Percentiles rank a stretch among this genome's conserved stretches.
phyloP scores from a whole-genome alignment of 2,797 vertebrate genomes.

The Morus bassanus region DNA sequence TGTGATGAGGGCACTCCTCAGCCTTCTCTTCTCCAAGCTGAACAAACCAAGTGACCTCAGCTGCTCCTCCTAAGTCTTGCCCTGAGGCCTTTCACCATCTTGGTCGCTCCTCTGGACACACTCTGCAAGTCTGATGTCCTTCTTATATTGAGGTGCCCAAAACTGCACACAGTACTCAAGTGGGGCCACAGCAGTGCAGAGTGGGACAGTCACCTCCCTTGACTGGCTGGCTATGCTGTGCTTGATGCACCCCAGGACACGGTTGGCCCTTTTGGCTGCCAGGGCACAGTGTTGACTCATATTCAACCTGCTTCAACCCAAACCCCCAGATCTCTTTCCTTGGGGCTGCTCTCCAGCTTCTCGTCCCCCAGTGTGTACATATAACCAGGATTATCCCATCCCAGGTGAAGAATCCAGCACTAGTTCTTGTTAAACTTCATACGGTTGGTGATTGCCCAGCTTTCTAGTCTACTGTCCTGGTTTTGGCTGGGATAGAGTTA shows the following conservation, averaged over 20 bases:
- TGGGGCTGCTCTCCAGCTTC: neutral
- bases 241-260: neutral
- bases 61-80: fast-evolving
- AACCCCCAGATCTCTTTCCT: neutral
- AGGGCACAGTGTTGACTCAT: neutral
- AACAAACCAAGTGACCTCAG: neutral
- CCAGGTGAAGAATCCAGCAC: neutral
- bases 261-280: neutral
- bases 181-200: neutral
- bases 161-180: neutral
- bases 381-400: neutral
- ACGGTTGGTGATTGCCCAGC: neutral
- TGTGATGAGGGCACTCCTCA: neutral
- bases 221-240: fast-evolving
- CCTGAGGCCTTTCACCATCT: neutral
- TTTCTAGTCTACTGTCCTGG: neutral
- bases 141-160: neutral
- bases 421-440: neutral
- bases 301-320: neutral
- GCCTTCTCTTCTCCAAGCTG: neutral
- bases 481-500: no score
- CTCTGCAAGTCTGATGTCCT: no score
- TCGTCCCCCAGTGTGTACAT: fast-evolving
- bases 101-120: neutral
- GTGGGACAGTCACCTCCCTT: neutral